Base-by-base conservation (phyloP, 2,797 vertebrate genomes). In the Rhinoraja longicauda region DNA sequence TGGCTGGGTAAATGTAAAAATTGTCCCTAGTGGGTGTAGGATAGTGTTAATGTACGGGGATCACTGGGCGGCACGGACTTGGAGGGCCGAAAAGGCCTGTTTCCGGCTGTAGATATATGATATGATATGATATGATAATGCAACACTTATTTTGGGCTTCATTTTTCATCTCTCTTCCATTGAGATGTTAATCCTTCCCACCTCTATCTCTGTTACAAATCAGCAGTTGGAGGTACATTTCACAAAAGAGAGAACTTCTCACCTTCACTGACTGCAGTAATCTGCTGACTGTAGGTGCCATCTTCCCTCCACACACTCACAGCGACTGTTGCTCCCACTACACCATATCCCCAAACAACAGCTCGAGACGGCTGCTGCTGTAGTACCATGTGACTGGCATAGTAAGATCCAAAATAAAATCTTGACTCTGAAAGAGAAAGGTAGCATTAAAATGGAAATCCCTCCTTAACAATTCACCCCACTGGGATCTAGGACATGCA, bases 311-410 rank as follows among this genome's bases (percentile, higher is more conserved):
- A 93, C 93, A 99, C 70, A 29, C 5, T 94, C 93, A 98, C 93
- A 0, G 93, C 96, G 93, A 99, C 96, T 0, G 32, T 0, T 0
- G 95, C 94, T 13, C 95, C 96, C 0, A 93, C 93, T 0, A 93
- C 77, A 0, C 96, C 97, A 0, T 95, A 97, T 76, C 98, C 98
- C 98, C 98, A 99, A 90, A 99, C 53, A 93, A 97, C 95, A 0
- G 98, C 97, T 53, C 95, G 96, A 10, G 96, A 95, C 0, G 98
- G 98, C 93, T 96, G 95, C 95, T 95, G 97, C 96, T 99, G 98
- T 79, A 99, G 94, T 93, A 99, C 98, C 98, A 99, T 98, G 95
- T 98, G 96, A 93, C 97, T 93, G 0, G 95, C 95, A 93, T 98
- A 97, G 95, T 97, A 98, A 26, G 97, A 98, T 0, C 98, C 97